Evolutionary conservation across 1,140 invertebrate species (phyloP).

Genomic region (Atta texana): DNA sequence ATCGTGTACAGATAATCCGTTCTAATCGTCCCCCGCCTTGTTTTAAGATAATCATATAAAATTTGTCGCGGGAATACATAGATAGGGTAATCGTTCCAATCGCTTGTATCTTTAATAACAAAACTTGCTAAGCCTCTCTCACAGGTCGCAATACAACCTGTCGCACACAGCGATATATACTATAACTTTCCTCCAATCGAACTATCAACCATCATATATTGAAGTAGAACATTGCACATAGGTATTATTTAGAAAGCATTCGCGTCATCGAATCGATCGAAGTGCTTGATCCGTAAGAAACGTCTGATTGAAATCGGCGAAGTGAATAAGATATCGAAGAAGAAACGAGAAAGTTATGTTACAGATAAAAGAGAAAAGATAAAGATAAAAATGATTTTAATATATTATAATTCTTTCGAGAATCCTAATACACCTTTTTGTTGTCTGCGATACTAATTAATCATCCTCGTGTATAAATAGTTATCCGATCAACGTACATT

Average conservation of each 20-base stretch:
- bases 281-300: conserved; percentile 35
- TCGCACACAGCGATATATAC: background rate
- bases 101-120: conserved; percentile 61
- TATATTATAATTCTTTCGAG: background rate
- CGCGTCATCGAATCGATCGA: conserved; percentile 54
- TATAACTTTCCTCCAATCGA: conserved; percentile 50
- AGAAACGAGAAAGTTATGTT: background rate
- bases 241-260: conserved; percentile 60
- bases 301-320: background rate
- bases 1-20: conserved; percentile 40
- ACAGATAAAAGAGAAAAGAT: background rate
- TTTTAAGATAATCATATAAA: conserved; percentile 39
- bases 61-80: conserved; percentile 36
- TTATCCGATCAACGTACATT: background rate
- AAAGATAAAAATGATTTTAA: background rate
- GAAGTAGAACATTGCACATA: conserved; percentile 34
- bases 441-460: background rate
- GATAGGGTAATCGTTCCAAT: conserved; percentile 52
- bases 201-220: conserved; percentile 31
- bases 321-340: background rate
- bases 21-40: conserved; percentile 9
- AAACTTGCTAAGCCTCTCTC: conserved; percentile 45
- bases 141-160: conserved; percentile 18
- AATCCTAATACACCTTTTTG: background rate
- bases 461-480: background rate